Base-by-base conservation (phyloP, 2,113 vertebrate genomes). In the Hemichromis elongatus region DNA sequence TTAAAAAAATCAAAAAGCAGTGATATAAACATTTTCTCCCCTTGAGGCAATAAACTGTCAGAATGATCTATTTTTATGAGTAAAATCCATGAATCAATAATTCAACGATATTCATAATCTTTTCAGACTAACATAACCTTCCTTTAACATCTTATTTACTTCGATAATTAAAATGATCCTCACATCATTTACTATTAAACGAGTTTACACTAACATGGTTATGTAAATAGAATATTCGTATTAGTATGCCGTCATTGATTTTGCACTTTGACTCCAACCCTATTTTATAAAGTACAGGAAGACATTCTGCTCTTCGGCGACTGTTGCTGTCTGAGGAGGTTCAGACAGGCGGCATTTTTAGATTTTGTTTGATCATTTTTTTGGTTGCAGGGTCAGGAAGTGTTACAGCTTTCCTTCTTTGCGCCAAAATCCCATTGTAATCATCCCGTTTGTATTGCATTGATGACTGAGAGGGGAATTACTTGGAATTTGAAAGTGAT, bases 401-500 rank as follows among this genome's bases (percentile, higher is more conserved):
- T 66, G 77, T 81, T 87, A 50, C 54, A 56, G 13, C 73, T n/a
- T 47, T 75, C 56, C 26, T 33, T 14, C 75, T 16, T 77, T 50
- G 40, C 54, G 28, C 10, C 16, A 3, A 79, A 83, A 77, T 85
- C 28, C 24, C 61, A 81, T 88, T 94, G 94, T 91, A 94, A 95
- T 95, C 87, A 92, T 53, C 54, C 66, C 78, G 21, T 95, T 92
- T 92, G 83, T 35, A 93, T 94, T 94, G 90, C 94, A 90, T 93
- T 91, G 77, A 80, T 80, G 57, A 90, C 56, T 35, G 54, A 24
- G 55, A n/a, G 59, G 66, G 54, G 85, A 19, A 47, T 57, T 45
- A 90, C 85, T 53, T 59, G 63, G 66, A 90, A 52, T 82, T 54
- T 56, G 66, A 87, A 89, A 91, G 77, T 6, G 54, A 91, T 77